Evolutionary conservation across 2,113 vertebrate species (phyloP).

Genomic region (Hypocryptadius cinnamomeus): DNA sequence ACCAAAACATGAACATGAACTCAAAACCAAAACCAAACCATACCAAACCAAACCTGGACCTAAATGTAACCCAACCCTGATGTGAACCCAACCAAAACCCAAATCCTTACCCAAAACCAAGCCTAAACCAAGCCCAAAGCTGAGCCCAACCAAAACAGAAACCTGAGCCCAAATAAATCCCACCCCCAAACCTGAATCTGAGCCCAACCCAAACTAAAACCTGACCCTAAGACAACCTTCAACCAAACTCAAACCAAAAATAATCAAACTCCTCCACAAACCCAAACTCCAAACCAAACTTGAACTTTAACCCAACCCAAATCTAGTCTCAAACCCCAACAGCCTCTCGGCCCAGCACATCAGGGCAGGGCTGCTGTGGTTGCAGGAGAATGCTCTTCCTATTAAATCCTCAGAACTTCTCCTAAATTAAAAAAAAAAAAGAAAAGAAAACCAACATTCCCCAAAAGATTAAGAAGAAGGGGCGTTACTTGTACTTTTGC

Average conservation of each 20-base stretch:
- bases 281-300: neutral
- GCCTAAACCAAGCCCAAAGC: neutral
- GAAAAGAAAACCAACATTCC: neutral
- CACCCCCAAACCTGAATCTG: neutral
- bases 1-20: neutral
- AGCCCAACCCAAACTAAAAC: neutral
- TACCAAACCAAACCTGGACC: neutral
- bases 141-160: neutral
- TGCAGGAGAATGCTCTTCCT: fast-evolving
- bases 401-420: neutral
- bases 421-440: too few species aligned
- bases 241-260: neutral
- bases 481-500: neutral
- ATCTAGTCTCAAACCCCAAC: neutral
- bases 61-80: neutral
- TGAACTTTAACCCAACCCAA: neutral
- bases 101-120: neutral
- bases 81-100: neutral
- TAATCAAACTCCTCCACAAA: neutral
- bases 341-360: neutral
- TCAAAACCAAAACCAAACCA: neutral
- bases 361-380: neutral
- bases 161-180: neutral
- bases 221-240: neutral
- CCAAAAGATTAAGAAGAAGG: neutral